Base-by-base conservation (phyloP, 2,113 vertebrate genomes). In the Grammomys dolichurus region DNA sequence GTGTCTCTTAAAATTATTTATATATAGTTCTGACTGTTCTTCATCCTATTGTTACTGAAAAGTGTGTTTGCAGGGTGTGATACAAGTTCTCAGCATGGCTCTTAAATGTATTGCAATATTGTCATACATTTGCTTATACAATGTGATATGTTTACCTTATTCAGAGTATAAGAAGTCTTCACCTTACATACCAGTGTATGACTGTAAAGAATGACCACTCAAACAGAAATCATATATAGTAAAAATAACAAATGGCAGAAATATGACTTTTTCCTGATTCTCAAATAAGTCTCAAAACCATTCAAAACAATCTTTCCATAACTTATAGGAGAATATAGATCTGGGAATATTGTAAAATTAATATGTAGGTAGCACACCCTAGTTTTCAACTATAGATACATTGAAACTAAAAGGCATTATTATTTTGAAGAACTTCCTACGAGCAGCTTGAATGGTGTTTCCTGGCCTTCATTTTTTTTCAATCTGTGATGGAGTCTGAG, bases 331-430 rank as follows among this genome's bases (percentile, higher is more conserved):
- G 22, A 63, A 48, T 60, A 69, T 5, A 24, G 3, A 67, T 69
- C 78, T 85, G 5, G 51, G 77, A 70, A 76, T 75, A 43, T 43
- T 72, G 8, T 19, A 43, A 51, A 88, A 65, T 13, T 60, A 81
- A 87, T 51, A 48, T 6, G 84, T 86, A 76, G 14, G 31, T 28
- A 85, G 28, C 81, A 13, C 0, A 10, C 12, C 60, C 5, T 80
- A 24, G 77, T 85, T 91, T 80, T 73, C 93, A 95, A 92, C 51
- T 40, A 58, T 65, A 60, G 91, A 88, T 67, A 77, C 77, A 48
- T 2, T 93, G 24, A 93, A 67, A 22, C 40, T 46, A 31, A 90
- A 88, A 28, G 24, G 5, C 0, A 86, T 14, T 90, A 10, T 69
- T 54, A 2, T 92, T 73, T 69, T 88, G 58, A 56, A 92, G 56